Conservation (phyloP, 2,888 invertebrate genomes). For the Cotesia congregata region DNA sequence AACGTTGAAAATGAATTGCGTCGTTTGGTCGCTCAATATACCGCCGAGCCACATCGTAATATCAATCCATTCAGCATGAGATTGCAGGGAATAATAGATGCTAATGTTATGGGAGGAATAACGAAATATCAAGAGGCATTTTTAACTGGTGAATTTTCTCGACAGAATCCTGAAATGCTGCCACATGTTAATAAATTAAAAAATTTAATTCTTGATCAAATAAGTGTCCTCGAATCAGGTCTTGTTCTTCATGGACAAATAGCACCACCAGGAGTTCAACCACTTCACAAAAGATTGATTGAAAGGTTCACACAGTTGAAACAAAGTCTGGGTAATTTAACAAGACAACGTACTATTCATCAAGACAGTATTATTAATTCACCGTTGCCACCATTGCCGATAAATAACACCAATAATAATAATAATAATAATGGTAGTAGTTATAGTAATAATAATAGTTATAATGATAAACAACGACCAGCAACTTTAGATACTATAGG, state of each 20-base stretch:
- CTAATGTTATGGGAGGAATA: conserved; percentile 95
- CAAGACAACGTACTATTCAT: conserved; percentile 71
- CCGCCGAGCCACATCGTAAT: conserved; percentile 84
- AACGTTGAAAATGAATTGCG: conserved; percentile 89
- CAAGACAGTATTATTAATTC: conserved; percentile 88
- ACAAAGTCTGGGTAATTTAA: conserved; percentile 80
- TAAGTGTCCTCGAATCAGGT: conserved; percentile 86
- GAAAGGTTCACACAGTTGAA: conserved; percentile 89
- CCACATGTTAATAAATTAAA: conserved; percentile 77
- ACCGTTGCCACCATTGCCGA: conserved; percentile 84
- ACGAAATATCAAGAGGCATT: conserved; percentile 97
- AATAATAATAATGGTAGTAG: too few relatives aligned
- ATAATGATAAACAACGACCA: conserved; percentile 62
- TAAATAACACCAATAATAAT: conserved; percentile 61
- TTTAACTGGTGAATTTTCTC: conserved; percentile 84
- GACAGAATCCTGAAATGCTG: conserved; percentile 74
- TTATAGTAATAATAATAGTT: too few relatives aligned
- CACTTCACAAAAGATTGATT: conserved; percentile 89
- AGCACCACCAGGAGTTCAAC: conserved; percentile 90
- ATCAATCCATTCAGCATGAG: conserved; percentile 95
- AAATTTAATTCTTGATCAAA: conserved; percentile 81
- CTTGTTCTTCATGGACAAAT: conserved; percentile 87
- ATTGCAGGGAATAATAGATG: conserved; percentile 93
- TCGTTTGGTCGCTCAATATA: conserved; percentile 84
- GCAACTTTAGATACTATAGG: conserved; percentile 61